A percentile compares a stretch with the other conserved stretches of the same genome.
These are phyloP conservation scores for Alitta virens DNA, from an alignment of 2,888 invertebrate genomes.

Conservation along the genomic window DNA sequence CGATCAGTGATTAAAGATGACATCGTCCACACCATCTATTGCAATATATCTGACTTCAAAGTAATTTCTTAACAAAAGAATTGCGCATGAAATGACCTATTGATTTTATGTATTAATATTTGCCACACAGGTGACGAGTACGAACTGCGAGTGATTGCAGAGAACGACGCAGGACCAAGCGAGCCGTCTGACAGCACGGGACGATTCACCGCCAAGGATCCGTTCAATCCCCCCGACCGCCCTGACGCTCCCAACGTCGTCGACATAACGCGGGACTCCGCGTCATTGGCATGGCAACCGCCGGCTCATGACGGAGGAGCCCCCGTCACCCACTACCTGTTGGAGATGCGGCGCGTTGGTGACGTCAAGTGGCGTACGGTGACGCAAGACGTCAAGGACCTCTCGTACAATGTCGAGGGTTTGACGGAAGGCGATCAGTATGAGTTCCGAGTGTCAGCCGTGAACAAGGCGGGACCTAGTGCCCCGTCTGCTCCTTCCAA, in stretches of 20 bases:
- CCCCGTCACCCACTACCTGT: slow-evolving; percentile 21
- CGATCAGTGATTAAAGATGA: no score
- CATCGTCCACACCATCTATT: no score
- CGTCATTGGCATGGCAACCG: slow-evolving; percentile 20
- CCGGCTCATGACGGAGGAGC: slow-evolving; percentile 23
- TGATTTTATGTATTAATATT: no score
- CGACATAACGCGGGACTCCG: slow-evolving; percentile 17
- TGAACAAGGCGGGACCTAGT: slow-evolving; percentile 89
- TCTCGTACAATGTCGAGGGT: slow-evolving; percentile 58
- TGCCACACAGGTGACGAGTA: slow-evolving; percentile 33
- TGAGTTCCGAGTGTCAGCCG: slow-evolving; percentile 81
- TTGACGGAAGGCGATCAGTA: slow-evolving; percentile 88
- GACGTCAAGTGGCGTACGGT: slow-evolving; percentile 40
- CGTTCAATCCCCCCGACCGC: slow-evolving; percentile 38
- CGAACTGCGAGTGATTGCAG: slow-evolving; percentile 53
- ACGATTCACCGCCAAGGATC: slow-evolving; percentile 39
- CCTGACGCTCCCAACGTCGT: slow-evolving; percentile 18
- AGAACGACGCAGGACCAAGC: slow-evolving; percentile 50
- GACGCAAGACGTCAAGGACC: slow-evolving; percentile 34
- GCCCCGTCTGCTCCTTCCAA: slow-evolving; percentile 18
- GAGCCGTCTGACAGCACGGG: slow-evolving; percentile 46
- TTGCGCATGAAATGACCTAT: no score
- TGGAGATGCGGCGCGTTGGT: slow-evolving; percentile 24
- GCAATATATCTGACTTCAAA: no score
- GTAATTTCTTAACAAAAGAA: no score